Evolutionary conservation across 2,797 vertebrate species (phyloP), one percentile per base, ranked within the genome.

Genomic region (Denticeps clupeoides): DNA sequence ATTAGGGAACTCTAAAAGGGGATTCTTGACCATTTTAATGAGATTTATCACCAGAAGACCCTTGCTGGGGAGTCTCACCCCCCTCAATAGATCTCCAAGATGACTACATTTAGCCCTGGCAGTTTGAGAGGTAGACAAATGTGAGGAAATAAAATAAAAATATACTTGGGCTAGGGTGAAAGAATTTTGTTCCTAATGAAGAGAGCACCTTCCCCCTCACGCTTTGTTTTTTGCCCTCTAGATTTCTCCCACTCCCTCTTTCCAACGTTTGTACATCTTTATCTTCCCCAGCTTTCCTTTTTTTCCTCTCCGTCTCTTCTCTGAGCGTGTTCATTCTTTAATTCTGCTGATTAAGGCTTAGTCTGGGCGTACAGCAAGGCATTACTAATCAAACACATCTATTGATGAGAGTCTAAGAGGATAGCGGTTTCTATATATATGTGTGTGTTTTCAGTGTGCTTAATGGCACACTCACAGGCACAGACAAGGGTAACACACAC

Each of bases 261-360:
- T 51, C 41, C 43, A 38, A 10, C 22, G 54, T 45, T 63, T 28
- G 56, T 45, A 24, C 31, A 53, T 29, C 18, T 49, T 41, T 51
- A 28, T 41, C 28, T 37, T 44, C 15, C 32, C 45, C 21, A 38
- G 45, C 27, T 22, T 33, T 31, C 22, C 46, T 28, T 13, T 31
- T 41, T 49, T 55, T 21, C 32, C 18, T 54, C 29, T 41, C 51
- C 53, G 7, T 27, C 41, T 28, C 26, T 10, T 31, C 45, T 47
- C 24, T 5, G 45, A 56, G 62, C 59, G 50, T 50, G 44, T 45
- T 45, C 42, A n/a, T 47, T 57, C 54, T 56, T 27, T 56, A 64
- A 62, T 45, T 45, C 45, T 33, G 44, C 32, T 70, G 59, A 72
- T 67, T 56, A 60, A 46, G 71, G 51, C 45, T 51, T 52, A 61